Conservation (phyloP, 2,888 invertebrate genomes). For the Campoletis raptor region DNA sequence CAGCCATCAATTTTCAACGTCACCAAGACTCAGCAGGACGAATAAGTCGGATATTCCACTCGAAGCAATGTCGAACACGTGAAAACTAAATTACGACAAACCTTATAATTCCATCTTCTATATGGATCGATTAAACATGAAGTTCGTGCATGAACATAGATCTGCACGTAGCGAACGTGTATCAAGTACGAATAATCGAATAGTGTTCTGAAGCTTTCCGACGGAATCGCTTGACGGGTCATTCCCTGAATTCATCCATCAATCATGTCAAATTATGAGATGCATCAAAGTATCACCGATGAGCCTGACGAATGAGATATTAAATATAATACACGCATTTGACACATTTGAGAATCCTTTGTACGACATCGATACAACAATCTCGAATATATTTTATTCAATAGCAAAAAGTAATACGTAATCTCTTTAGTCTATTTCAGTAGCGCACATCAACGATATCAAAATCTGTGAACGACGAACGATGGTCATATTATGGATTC, state of each 20-base stretch:
- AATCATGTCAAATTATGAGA: conserved; percentile 70
- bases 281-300: conserved; percentile 40
- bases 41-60: background rate
- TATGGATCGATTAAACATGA: background rate
- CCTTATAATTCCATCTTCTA: conserved; percentile 20
- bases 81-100: conserved; percentile 11
- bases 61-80: conserved; percentile 6
- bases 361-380: background rate
- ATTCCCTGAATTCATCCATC: conserved; percentile 65
- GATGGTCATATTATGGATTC: conserved; percentile 42
- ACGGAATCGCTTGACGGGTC: conserved; percentile 27
- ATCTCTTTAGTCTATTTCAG: too few relatives aligned
- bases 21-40: conserved; percentile 1
- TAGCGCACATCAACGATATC: background rate
- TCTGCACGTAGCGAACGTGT: background rate
- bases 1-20: conserved; percentile 7
- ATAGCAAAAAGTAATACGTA: background rate
- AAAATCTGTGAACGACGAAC: background rate
- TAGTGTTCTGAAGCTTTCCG: conserved; percentile 53
- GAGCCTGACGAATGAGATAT: conserved; percentile 4
- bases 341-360: conserved; percentile 37
- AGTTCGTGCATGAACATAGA: background rate
- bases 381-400: background rate
- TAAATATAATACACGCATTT: conserved; percentile 74
- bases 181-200: conserved; percentile 67